Conservation (phyloP, 1,140 invertebrate species). For the Phymastichus coffea region DNA sequence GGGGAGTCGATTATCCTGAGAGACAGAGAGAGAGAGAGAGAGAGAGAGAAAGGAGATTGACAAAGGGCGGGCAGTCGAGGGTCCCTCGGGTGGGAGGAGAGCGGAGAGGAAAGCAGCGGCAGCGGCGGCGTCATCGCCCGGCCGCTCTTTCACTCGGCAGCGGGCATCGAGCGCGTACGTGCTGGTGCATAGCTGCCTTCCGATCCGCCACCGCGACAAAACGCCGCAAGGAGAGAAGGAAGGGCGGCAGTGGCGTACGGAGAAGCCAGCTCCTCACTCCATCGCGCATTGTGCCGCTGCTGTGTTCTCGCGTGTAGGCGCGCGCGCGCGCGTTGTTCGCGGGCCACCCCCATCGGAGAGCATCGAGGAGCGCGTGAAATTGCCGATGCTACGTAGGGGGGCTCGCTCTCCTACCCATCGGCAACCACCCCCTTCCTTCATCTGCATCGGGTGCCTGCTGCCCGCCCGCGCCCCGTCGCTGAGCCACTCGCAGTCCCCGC, state of each 20-base stretch:
- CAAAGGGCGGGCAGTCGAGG: conserved; percentile 13
- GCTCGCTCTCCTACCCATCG: too few species aligned
- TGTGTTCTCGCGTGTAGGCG: neutral
- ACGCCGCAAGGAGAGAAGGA: neutral
- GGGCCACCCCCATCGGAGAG: too few species aligned
- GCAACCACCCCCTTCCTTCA: too few species aligned
- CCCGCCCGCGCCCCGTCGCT: neutral
- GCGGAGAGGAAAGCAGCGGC: neutral
- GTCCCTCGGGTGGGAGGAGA: neutral
- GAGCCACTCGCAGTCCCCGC: neutral
- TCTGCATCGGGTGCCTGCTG: too few species aligned
- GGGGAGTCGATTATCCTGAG: conserved; percentile 1
- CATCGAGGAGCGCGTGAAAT: conserved; percentile 13
- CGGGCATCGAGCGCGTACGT: neutral
- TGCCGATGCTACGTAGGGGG: too few species aligned
- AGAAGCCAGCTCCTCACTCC: too few species aligned
- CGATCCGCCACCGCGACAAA: conserved; percentile 9
- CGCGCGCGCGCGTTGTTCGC: neutral
- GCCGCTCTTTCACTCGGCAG: conserved; percentile 12
- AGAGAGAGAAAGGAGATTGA: too few species aligned
- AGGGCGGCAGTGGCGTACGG: conserved; percentile 5
- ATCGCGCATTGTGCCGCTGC: too few species aligned
- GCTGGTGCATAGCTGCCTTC: neutral
- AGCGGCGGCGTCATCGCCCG: too few species aligned
- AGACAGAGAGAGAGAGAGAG: too few species aligned